phyloP scores from a whole-genome alignment of 2,888 invertebrate genomes.

The Pteria penguin region DNA sequence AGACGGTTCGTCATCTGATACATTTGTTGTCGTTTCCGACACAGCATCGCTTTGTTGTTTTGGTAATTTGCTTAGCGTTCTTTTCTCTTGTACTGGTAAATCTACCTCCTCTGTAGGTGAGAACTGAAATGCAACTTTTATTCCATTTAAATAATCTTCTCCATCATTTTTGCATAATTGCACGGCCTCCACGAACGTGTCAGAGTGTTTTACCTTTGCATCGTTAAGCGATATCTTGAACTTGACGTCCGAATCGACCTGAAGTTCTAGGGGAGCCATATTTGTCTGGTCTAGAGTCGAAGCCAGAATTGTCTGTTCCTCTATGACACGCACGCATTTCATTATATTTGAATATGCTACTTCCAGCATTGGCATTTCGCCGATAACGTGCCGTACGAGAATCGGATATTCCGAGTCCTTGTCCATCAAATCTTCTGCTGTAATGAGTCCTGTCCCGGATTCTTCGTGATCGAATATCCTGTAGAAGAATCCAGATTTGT shows the following conservation, averaged over 20 bases:
- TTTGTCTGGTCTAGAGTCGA: constrained; percentile 51
- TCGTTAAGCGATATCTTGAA: constrained; percentile 63
- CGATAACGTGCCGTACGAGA: constrained; percentile 54
- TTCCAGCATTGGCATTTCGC: constrained; percentile 55
- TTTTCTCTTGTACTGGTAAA: neutral
- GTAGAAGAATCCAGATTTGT: constrained; percentile 49
- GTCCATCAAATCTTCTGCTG: constrained; percentile 37
- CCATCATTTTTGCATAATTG: constrained; percentile 55
- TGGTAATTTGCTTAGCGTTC: neutral
- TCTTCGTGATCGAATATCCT: constrained; percentile 45
- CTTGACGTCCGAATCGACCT: constrained; percentile 50
- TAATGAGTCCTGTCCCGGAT: constrained; percentile 29
- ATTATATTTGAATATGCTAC: constrained; percentile 57
- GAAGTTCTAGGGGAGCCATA: constrained; percentile 56
- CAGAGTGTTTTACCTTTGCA: constrained; percentile 39
- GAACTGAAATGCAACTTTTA: constrained; percentile 60
- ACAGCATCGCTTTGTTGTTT: neutral
- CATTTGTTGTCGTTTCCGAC: neutral
- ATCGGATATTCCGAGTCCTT: constrained; percentile 46
- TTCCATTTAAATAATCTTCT: constrained; percentile 52
- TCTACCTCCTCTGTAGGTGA: constrained; percentile 32
- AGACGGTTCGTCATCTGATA: constrained; percentile 2
- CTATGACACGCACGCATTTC: constrained; percentile 49
- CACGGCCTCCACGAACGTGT: constrained; percentile 51
- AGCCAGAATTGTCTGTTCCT: constrained; percentile 60